phyloP scores from a whole-genome alignment of 2,113 vertebrate species.

The Podarcis raffonei region DNA sequence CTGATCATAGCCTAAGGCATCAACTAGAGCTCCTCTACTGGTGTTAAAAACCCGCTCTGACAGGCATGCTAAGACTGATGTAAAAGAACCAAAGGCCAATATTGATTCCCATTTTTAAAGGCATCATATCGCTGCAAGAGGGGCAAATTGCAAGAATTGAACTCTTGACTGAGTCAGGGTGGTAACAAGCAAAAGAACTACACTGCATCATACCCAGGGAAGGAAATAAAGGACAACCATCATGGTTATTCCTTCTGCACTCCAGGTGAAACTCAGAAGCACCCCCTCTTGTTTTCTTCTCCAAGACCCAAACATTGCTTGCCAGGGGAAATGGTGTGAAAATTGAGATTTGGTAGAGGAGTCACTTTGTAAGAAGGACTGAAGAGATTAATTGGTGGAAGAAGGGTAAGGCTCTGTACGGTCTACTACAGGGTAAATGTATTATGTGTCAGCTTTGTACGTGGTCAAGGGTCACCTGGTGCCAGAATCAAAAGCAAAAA shows the following conservation, averaged over 20 bases:
- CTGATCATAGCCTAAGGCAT: background rate
- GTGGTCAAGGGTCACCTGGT: background rate
- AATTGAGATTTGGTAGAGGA: background rate
- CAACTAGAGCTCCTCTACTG: background rate
- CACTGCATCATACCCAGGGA: background rate
- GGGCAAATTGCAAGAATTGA: background rate
- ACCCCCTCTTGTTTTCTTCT: background rate
- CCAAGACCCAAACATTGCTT: background rate
- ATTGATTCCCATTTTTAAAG: background rate
- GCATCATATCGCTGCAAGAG: background rate
- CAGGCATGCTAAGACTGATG: background rate
- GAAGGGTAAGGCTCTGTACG: background rate
- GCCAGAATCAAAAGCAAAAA: background rate
- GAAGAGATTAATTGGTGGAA: background rate
- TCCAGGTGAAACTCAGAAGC: background rate
- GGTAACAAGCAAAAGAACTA: background rate
- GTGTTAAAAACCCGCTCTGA: background rate
- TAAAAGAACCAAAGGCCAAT: slow-evolving; percentile 11
- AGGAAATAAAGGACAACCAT: background rate
- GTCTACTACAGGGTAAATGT: background rate
- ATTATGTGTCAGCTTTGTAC: background rate
- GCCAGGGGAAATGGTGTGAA: background rate
- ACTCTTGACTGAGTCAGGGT: background rate
- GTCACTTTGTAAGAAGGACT: background rate
- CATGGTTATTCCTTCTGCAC: background rate